Percentiles rank a stretch among this genome's conserved stretches.
These are phyloP conservation scores for Myotis myotis DNA, from an alignment of 2,797 vertebrate genomes.

Conservation along the genomic window DNA sequence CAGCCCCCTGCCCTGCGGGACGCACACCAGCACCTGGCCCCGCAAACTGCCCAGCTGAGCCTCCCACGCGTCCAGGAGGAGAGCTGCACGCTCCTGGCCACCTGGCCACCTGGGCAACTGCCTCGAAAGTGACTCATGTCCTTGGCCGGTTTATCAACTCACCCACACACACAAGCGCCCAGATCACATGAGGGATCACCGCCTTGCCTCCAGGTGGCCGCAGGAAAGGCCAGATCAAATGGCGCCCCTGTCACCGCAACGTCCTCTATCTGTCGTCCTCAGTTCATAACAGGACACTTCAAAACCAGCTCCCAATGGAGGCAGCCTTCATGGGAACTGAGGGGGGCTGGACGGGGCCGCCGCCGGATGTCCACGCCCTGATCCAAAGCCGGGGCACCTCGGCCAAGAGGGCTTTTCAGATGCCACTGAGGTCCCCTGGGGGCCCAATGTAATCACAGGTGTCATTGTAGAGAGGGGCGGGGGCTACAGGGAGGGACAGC, in stretches of 20 bases:
- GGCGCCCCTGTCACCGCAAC: no score
- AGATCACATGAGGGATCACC: background rate
- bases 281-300: background rate
- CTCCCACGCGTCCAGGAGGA: background rate
- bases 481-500: no score
- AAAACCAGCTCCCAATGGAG: background rate
- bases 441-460: background rate
- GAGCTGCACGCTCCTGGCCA: background rate
- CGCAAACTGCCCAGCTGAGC: constrained; percentile 32
- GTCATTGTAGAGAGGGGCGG: background rate
- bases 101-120: background rate
- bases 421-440: background rate
- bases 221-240: background rate
- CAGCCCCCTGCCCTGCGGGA: constrained; percentile 26
- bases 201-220: background rate
- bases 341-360: background rate
- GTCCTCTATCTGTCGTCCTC: background rate
- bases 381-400: background rate
- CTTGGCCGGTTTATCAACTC: background rate
- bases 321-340: background rate
- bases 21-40: constrained; percentile 38
- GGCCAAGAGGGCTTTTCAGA: background rate
- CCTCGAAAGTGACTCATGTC: constrained; percentile 22
- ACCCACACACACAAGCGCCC: background rate
- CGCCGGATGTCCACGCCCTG: background rate